Percentiles rank a stretch among this genome's conserved stretches.
Evolutionary conservation across 2,888 invertebrate genomes (phyloP).

Genomic region (Autographa pulchrina): DNA sequence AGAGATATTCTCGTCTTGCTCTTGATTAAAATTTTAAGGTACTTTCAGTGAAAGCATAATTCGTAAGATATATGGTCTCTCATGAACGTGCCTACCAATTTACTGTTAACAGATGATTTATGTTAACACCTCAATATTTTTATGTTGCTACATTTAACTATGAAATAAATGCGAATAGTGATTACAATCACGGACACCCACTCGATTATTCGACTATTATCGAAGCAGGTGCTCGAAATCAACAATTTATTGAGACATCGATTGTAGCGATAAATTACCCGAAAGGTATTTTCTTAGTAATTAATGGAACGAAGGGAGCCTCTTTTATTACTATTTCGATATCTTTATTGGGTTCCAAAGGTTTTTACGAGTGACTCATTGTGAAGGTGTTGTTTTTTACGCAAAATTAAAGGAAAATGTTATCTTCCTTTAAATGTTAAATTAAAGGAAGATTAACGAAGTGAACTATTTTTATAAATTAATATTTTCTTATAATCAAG

Average conservation of each 20-base stretch:
- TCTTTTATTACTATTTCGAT: conserved; percentile 80
- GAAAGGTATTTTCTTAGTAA: conserved; percentile 77
- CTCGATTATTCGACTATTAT: conserved; percentile 67
- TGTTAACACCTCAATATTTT: conserved; percentile 42
- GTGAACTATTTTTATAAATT: conserved; percentile 47
- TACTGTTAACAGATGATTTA: conserved; percentile 37
- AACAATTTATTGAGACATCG: conserved; percentile 81
- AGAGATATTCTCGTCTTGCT: conserved; percentile 37
- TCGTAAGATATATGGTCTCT: conserved; percentile 44
- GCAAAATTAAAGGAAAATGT: conserved; percentile 52
- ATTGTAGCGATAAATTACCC: conserved; percentile 78
- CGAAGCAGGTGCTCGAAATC: conserved; percentile 71
- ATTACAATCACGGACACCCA: conserved; percentile 68
- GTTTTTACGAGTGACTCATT: conserved; percentile 64
- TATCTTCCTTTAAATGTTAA: too few species aligned
- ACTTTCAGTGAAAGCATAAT: conserved; percentile 40
- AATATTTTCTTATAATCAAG: conserved; percentile 6
- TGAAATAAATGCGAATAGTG: conserved; percentile 63
- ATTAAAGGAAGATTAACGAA: conserved; percentile 58
- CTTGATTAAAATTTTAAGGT: conserved; percentile 49
- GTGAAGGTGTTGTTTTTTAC: conserved; percentile 51
- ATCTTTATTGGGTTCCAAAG: conserved; percentile 80
- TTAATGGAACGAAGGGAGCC: conserved; percentile 75
- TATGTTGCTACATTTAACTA: conserved; percentile 40
- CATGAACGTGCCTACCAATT: conserved; percentile 38